Conservation (phyloP, 2,797 vertebrate species). For the Prionace glauca region DNA sequence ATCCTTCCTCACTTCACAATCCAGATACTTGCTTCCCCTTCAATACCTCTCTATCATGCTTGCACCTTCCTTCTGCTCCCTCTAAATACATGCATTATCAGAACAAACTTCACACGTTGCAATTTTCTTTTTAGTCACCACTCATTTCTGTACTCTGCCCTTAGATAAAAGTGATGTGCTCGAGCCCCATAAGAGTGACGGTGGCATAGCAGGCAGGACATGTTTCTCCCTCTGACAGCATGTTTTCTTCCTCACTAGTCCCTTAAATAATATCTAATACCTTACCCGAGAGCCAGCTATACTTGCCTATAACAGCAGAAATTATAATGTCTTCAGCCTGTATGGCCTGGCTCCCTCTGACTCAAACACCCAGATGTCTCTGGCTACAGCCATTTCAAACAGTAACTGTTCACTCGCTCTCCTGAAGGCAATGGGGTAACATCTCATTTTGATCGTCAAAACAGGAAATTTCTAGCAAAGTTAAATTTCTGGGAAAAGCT, state of each 20-base stretch:
- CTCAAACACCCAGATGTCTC: neutral
- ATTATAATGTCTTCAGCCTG: neutral
- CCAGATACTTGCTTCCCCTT: neutral
- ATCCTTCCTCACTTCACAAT: neutral
- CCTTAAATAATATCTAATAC: neutral
- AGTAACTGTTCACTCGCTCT: neutral
- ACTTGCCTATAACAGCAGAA: neutral
- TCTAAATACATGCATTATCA: neutral
- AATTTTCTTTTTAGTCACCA: neutral
- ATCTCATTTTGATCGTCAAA: neutral
- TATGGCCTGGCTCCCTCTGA: neutral
- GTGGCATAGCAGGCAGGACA: neutral
- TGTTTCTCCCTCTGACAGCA: neutral
- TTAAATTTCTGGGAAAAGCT: neutral
- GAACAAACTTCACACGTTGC: neutral
- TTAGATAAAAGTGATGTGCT: neutral
- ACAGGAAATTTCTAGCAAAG: neutral
- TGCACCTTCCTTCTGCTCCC: neutral
- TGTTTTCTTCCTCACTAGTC: neutral
- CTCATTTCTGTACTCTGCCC: neutral
- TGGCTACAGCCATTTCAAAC: neutral
- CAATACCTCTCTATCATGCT: neutral
- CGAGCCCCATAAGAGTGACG: neutral
- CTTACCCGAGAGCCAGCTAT: neutral
- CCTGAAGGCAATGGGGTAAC: neutral